Base-by-base conservation (phyloP, 2,797 vertebrate genomes). In the Peromyscus nudipes region DNA sequence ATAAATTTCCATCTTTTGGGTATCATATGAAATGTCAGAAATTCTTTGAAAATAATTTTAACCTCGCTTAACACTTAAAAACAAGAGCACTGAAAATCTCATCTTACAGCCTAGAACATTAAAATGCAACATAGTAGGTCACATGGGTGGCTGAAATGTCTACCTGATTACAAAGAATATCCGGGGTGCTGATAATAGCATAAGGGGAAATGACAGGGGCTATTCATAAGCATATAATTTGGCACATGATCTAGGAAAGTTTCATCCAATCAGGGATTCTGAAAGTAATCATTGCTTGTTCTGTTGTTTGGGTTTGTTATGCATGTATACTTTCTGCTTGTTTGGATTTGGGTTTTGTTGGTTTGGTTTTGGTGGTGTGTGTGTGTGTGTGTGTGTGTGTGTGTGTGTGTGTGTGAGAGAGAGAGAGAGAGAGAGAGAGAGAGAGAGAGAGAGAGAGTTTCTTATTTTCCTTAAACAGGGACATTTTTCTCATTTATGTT, bases 21-120 rank as follows among this genome's bases (percentile, higher is more conserved):
- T 43, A 87, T 64, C 57, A 84, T 37, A 81, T 73, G 23, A 52
- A 87, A 91, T 57, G 29, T 67, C 52, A 52, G 5, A 29, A 79
- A 49, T 49, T 34, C 14, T 95, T 84, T 92, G 88, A 67, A 79
- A 85, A 90, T 89, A 57, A 89, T 34, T 82, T 57, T 95, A 60
- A 83, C 23, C 77, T n/a, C 17, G 88, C 69, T 95, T 86, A 81
- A 89, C 90, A 94, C 91, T 82, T 89, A 89, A 11, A 96, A 94
- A 83, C 19, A 85, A 57, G 71, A 9, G 57, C 34, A n/a, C n/a
- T 88, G 65, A 93, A 79, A 80, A 91, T 55, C 3, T 93, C 34
- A 46, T 95, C 81, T 86, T 71, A 40, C 0, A 92, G 40, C 62
- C 77, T 1, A 62, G 57, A 89, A 96, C 88, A 92, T 37, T 87